Evolutionary conservation across 2,888 invertebrate genomes (phyloP), one percentile per base, ranked within the genome.

Genomic region (Deroplatys truncata): DNA sequence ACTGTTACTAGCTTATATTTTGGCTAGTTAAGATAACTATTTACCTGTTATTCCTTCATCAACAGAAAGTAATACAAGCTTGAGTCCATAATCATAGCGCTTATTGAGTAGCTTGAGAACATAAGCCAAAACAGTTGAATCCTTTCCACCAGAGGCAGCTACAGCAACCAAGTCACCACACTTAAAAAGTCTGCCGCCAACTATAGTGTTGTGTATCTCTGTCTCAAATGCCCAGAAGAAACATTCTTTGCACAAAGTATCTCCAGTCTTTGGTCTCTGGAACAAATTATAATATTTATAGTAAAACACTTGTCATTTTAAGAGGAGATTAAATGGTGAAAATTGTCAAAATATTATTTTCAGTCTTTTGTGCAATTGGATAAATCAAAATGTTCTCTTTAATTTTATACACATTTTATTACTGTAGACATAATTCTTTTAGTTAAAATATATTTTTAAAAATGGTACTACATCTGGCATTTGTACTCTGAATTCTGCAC

Each of bases 51-150:
- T 99, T 89, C 99, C 99, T 95, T 99, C 99, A 93, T 99, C 99
- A 91, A 99, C 98, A 0, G 99, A 99, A 83, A 99, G 94, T 49
- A 99, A 94, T 91, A 98, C 95, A 83, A 99, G 94, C 89, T 99
- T 96, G 25, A 99, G 94, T 0, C 98, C 98, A 94, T 99, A 99
- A 91, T 97, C 94, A 93, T 99, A 96, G 86, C 97, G 95, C 92
- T 98, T 96, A 93, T 99, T 99, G 20, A 99, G 94, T 3, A 97
- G 94, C 94, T 99, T 99, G 92, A 99, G 93, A 43, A 98, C 96
- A 93, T 99, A 97, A 0, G 99, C 99, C 89, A 99, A 94, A 28
- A 99, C 99, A 4, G 99, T 99, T 0, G 99, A 99, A 93, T 99
- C 99, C 94, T 98, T 98, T 49, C 98, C 98, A 56, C 98, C 98